A percentile compares a stretch with the other conserved stretches of the same genome.
Conservation (phyloP, 2,797 vertebrate genomes). For the Liasis olivaceus region DNA sequence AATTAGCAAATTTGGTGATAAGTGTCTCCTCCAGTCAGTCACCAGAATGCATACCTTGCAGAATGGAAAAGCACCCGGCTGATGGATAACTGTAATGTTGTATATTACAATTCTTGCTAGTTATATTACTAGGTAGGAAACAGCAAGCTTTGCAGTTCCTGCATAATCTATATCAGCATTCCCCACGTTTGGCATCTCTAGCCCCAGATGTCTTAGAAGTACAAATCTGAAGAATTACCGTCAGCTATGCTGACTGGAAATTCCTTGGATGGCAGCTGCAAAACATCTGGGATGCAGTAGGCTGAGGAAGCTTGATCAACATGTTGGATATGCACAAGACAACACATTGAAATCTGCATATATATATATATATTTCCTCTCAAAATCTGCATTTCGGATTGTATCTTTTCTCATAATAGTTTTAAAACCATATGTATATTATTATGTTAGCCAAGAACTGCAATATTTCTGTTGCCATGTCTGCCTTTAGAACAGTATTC, state of each 20-base stretch:
- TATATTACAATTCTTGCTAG: not conserved
- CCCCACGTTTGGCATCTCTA: not conserved
- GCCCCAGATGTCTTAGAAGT: not conserved
- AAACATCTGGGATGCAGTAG: not conserved
- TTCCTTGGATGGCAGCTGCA: not conserved
- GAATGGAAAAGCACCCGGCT: not conserved
- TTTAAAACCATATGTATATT: too few relatives aligned
- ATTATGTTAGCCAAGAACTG: too few relatives aligned
- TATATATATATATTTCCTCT: too few relatives aligned
- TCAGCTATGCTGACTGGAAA: not conserved
- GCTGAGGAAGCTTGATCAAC: not conserved
- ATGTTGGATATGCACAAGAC: not conserved
- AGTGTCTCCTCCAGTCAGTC: not conserved
- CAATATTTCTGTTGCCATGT: too few relatives aligned
- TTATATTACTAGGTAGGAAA: not conserved
- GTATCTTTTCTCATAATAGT: too few relatives aligned
- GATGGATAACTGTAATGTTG: not conserved
- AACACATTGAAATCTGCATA: not conserved
- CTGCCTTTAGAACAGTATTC: too few relatives aligned
- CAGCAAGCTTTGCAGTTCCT: not conserved
- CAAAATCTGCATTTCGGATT: too few relatives aligned
- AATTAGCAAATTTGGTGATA: slow-evolving; percentile 5
- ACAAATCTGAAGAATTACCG: not conserved
- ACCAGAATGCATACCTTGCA: not conserved
- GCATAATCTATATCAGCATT: not conserved